Evolutionary conservation across 2,797 vertebrate genomes (phyloP).

Genomic region (Coracias cyanogaster): DNA sequence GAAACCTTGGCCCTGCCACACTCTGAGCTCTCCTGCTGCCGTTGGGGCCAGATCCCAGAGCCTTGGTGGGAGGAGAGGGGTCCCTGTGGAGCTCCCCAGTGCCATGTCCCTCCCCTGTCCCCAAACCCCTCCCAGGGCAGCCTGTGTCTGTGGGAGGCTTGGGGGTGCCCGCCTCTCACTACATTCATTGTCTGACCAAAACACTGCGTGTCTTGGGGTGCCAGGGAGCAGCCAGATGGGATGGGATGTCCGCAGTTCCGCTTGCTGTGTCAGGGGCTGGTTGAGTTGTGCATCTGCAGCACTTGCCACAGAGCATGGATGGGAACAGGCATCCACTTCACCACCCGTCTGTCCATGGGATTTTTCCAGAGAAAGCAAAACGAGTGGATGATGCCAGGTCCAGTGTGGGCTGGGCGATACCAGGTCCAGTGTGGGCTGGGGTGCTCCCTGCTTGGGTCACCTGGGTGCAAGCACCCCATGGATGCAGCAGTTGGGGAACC

Average conservation of each 20-base stretch:
- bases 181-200: accelerated
- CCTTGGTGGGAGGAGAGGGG: accelerated
- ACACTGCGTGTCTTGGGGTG: not conserved
- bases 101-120: not conserved
- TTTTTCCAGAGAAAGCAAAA: not conserved
- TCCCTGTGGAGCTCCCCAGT: not conserved
- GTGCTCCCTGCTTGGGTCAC: not conserved
- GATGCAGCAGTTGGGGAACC: not conserved
- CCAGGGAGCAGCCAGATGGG: not conserved
- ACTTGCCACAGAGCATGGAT: accelerated
- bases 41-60: not conserved
- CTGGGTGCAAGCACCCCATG: not conserved
- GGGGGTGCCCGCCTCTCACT: not conserved
- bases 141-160: not conserved
- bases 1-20: not conserved
- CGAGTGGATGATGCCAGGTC: accelerated
- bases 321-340: not conserved
- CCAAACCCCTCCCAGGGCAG: not conserved
- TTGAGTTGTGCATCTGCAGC: not conserved
- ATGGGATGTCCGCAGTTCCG: accelerated
- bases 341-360: accelerated
- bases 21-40: accelerated
- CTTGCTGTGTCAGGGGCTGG: accelerated
- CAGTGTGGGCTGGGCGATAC: not conserved
- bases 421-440: not conserved